Evolutionary conservation across 2,888 invertebrate species (phyloP), one percentile per base, ranked within the genome.

Genomic region (Cetonia aurata): DNA sequence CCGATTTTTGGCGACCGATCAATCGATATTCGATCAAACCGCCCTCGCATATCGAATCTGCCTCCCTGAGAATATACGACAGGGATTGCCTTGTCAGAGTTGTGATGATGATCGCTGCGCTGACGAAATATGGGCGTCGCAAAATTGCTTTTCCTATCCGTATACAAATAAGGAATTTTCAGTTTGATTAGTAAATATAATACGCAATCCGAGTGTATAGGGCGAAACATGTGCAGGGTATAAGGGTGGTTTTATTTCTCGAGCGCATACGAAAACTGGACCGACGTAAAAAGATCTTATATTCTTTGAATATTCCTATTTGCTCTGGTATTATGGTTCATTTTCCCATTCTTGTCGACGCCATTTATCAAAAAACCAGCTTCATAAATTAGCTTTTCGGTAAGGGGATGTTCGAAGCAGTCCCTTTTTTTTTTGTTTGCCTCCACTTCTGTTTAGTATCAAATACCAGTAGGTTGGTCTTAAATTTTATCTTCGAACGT

Each of bases 131-230:
- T 25, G 62, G 46, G 31, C 12, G 37, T 33, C 31, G 48, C 8
- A 12, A 62, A 62, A 62, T 62, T 50, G 62, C 13, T 56, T 56
- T 56, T 56, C 37, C 37, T 56, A 41, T n/a, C 10, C 41, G 56
- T 37, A 53, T 17, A 17, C n/a, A 53, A 19, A 53, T n/a, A 31
- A n/a, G 25, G 19, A 53, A 25, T 25, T 25, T 17, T 53, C 31
- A 31, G n/a, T 10, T 19, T 25, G 53, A 25, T 53, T 53, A 53
- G 53, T 25, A 25, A 25, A 25, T 25, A 25, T 25, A 25, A 25
- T 25, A 25, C 25, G 25, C 25, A 25, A 25, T 25, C 25, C 25
- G 25, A 25, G 4, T 25, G 25, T 25, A n/a, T n/a, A n/a, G 25
- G n/a, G 19, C 8, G 19, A 1, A 31, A 2, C 3, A 44, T 13